phyloP scores from a whole-genome alignment of 2,113 vertebrate genomes.

The Nyctereutes procyonoides region DNA sequence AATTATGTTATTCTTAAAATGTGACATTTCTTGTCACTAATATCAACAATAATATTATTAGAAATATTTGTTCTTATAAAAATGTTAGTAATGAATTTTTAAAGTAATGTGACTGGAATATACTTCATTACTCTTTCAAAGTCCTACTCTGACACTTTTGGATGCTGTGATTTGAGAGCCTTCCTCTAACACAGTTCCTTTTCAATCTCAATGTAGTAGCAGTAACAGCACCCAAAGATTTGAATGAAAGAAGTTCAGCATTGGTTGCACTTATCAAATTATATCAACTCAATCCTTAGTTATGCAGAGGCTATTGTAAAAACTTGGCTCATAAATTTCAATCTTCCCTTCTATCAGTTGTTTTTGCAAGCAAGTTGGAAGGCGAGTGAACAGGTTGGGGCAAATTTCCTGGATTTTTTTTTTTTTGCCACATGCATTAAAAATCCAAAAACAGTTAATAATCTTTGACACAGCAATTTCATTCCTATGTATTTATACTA shows the following conservation, averaged over 20 bases:
- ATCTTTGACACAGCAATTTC: background rate
- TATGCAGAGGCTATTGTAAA: background rate
- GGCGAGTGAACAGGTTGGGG: background rate
- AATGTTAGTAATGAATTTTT: slow-evolving; percentile 22
- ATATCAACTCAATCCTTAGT: background rate
- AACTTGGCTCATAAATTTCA: background rate
- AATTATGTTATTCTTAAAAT: background rate
- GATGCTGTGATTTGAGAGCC: background rate
- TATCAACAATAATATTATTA: background rate
- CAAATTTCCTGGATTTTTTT: background rate
- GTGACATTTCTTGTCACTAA: background rate
- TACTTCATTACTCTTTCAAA: slow-evolving; percentile 17
- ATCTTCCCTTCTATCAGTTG: background rate
- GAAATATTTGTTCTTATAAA: slow-evolving; percentile 39
- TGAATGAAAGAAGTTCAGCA: background rate
- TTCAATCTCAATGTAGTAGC: background rate
- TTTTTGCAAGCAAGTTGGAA: slow-evolving; percentile 5
- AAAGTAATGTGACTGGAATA: background rate
- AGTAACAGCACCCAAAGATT: background rate
- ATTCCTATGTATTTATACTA: background rate
- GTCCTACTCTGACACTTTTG: background rate
- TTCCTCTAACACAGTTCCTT: background rate
- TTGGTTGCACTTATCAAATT: background rate
- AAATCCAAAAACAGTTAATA: background rate
- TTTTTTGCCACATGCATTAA: slow-evolving; percentile 1